Evolutionary conservation across 2,113 vertebrate species (phyloP).

Genomic region (Ancistrus triradiatus): DNA sequence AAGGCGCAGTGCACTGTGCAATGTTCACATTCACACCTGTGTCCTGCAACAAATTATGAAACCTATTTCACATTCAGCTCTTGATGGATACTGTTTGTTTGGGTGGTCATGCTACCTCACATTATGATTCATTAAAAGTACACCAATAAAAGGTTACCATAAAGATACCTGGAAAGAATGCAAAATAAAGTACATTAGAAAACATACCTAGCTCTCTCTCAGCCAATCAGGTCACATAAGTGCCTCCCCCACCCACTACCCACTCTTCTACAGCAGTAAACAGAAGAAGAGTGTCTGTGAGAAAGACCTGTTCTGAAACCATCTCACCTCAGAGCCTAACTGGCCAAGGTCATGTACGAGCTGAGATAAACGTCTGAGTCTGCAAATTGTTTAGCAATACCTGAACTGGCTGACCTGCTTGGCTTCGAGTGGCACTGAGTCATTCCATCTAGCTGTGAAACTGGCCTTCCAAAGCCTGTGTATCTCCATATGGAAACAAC

Average conservation of each 20-base stretch:
- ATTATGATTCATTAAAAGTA: too few relatives aligned
- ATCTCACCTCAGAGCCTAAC: background rate
- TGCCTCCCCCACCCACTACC: background rate
- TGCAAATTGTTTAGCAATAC: background rate
- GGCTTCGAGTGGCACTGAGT: background rate
- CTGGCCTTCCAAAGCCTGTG: too few relatives aligned
- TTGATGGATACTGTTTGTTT: too few relatives aligned
- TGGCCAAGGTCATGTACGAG: background rate
- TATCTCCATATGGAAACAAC: too few relatives aligned
- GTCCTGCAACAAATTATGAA: too few relatives aligned
- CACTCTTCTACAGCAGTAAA: background rate
- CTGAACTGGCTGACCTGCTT: constrained; percentile 2
- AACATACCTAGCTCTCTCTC: background rate
- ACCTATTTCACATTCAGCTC: too few relatives aligned
- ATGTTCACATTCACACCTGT: too few relatives aligned
- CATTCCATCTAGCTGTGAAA: too few relatives aligned
- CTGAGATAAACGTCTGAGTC: too few relatives aligned
- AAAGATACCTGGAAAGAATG: background rate
- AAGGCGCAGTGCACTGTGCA: too few relatives aligned
- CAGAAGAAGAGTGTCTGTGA: background rate
- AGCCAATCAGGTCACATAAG: constrained; percentile 17
- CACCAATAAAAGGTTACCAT: background rate
- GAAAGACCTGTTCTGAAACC: constrained; percentile 2
- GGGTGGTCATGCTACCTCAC: too few relatives aligned
- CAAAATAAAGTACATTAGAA: background rate